A percentile compares a stretch with the other conserved stretches of the same genome.
Evolutionary conservation across 2,888 invertebrate genomes (phyloP).

Genomic region (Aspidiotus rigidus): DNA sequence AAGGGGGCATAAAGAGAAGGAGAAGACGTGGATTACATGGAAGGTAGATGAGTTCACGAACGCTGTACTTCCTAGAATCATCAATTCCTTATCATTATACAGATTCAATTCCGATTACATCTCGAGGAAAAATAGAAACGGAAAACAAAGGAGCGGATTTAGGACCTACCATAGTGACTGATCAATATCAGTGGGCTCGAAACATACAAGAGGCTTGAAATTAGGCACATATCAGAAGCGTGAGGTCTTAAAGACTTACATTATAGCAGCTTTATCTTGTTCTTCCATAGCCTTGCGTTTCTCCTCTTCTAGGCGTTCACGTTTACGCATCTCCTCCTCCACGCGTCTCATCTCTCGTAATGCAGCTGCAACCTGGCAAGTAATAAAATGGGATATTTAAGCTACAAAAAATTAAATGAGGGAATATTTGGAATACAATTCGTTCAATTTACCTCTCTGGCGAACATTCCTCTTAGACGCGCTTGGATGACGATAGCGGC

Average conservation of each 20-base stretch:
- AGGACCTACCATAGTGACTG: no score
- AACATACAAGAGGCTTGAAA: no score
- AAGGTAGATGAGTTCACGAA: no score
- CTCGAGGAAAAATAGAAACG: no score
- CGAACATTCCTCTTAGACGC: constrained; percentile 79
- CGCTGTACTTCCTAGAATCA: no score
- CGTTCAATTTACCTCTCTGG: constrained; percentile 59
- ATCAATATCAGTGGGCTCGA: no score
- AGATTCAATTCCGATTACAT: no score
- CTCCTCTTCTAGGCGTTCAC: constrained; percentile 65
- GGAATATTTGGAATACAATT: constrained; percentile 11
- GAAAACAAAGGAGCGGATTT: no score
- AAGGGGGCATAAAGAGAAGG: no score
- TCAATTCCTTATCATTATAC: no score
- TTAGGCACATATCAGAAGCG: no score
- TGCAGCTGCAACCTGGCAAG: constrained; percentile 58
- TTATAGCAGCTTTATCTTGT: constrained; percentile 17
- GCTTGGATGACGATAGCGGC: constrained; percentile 79
- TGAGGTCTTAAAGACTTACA: constrained; percentile 12
- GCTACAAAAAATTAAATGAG: constrained; percentile 1
- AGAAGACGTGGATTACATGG: no score
- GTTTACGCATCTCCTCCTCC: constrained; percentile 73
- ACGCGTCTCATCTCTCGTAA: constrained; percentile 76
- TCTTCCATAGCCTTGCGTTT: constrained; percentile 37
- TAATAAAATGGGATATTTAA: neutral